phyloP scores from a whole-genome alignment of 2,113 vertebrate species.

The Rhabdomys dilectus region DNA sequence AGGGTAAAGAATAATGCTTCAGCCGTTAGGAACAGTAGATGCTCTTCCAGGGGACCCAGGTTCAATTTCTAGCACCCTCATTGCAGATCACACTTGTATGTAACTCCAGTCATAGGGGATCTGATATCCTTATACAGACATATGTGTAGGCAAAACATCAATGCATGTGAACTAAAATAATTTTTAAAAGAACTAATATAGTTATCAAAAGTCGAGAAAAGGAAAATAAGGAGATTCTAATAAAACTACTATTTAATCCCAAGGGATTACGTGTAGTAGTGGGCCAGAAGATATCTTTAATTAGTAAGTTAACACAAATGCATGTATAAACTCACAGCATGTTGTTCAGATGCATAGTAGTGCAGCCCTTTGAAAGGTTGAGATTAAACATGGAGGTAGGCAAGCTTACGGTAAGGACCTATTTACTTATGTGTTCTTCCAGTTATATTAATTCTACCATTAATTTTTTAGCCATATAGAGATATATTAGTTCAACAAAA shows the following conservation, averaged over 20 bases:
- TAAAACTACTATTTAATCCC: not conserved
- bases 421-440: not conserved
- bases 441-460: not conserved
- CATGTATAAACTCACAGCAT: not conserved
- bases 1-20: too few relatives aligned
- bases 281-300: not conserved
- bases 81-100: too few relatives aligned
- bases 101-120: too few relatives aligned
- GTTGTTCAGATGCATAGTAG: not conserved
- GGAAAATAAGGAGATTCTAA: not conserved
- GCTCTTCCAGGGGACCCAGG: too few relatives aligned
- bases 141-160: too few relatives aligned
- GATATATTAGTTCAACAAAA: not conserved
- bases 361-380: not conserved
- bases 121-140: too few relatives aligned
- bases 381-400: not conserved
- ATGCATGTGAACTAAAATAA: too few relatives aligned
- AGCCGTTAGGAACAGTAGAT: too few relatives aligned
- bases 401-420: not conserved
- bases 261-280: not conserved
- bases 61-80: too few relatives aligned
- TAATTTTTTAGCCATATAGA: not conserved
- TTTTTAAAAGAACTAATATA: not conserved
- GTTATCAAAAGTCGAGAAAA: not conserved
- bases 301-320: not conserved